Conservation (phyloP, 2,888 invertebrate species). For the Germaria angustata region DNA sequence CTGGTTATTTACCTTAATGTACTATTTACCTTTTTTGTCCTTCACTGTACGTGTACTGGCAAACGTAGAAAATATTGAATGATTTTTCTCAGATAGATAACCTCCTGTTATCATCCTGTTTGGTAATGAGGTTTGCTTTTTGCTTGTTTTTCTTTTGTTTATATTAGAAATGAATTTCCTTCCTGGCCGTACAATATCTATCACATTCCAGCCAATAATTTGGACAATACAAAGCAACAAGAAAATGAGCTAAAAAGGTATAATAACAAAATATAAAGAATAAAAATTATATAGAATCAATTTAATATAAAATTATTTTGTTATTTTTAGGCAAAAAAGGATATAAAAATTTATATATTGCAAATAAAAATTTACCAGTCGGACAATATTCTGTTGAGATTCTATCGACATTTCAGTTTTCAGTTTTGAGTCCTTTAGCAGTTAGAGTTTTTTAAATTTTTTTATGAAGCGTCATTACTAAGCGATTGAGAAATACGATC, state of each 20-base stretch:
- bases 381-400: no score
- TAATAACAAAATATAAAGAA: conserved; percentile 29
- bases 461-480: no score
- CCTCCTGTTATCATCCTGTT: background rate
- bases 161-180: background rate
- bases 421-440: no score
- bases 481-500: no score
- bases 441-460: no score
- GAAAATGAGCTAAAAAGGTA: background rate
- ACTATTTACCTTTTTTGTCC: no score
- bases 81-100: background rate
- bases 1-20: no score
- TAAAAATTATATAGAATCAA: conserved; percentile 31
- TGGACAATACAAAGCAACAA: background rate
- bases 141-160: background rate
- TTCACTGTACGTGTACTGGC: background rate
- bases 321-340: no score
- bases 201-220: background rate
- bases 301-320: no score
- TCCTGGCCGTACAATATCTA: background rate
- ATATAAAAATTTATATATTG: no score
- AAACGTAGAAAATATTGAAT: background rate
- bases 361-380: no score
- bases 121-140: conserved; percentile 37
- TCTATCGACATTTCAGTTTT: no score